Evolutionary conservation across 2,888 invertebrate genomes (phyloP), one percentile per base, ranked within the genome.

Genomic region (Dyspetes luteomarginatus): DNA sequence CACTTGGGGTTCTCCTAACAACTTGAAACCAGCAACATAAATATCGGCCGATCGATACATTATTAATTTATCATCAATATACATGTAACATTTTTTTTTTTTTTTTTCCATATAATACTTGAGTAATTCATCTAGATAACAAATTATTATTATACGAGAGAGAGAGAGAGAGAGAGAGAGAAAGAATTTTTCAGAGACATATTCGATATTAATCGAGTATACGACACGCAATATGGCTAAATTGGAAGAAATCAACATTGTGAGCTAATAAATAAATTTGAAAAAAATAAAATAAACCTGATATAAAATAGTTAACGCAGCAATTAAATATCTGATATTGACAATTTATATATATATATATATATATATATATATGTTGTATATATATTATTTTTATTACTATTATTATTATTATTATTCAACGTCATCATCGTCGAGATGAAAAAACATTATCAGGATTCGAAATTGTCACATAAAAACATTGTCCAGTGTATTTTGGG

Each of bases 401-500:
- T 9, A 7, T 36, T 45, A 22, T 52, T 52, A 3, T 52, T 24
- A 4, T 17, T 24, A 5, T 55, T 68, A 12, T 41, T 60, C 12
- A 43, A 52, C 56, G 50, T 68, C 50, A 43, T 5, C 12, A 24
- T 68, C 52, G 4, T 28, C 22, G 24, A n/a, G 26, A 68, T 60
- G 74, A 65, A 12, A 9, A 24, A 52, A 19, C 56, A 45, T 67
- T 36, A 36, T 56, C 58, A 67, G 24, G n/a, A 60, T 81, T 41
- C 74, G 73, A 68, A 68, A 78, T 75, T 94, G 95, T 96, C 96
- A 97, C 96, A 96, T 97, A 91, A 96, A 97, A 86, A 96, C 95
- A 91, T 96, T 96, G 77, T 95, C 95, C 60, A 94, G 69, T 24
- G 75, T 93, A n/a, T n/a, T n/a, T n/a, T n/a, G n/a, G n/a, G n/a